Evolutionary conservation across 1,140 invertebrate species (phyloP).

Genomic region (Macrobrachium nipponense): DNA sequence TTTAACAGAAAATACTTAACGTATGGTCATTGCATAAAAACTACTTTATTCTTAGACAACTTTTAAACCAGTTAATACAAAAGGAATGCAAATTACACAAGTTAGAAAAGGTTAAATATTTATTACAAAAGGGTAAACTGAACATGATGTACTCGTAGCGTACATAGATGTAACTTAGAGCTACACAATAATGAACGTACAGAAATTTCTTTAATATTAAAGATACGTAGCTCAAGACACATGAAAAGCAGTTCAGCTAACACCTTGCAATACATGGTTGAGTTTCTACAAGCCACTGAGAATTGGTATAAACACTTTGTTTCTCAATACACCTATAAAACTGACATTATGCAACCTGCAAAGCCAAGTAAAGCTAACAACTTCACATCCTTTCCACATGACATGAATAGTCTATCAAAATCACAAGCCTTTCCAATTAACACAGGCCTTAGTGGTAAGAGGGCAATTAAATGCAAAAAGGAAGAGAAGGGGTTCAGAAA

Average conservation of each 20-base stretch:
- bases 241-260: constrained; percentile 59
- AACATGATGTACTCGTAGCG: constrained; percentile 54
- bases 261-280: constrained; percentile 52
- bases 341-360: constrained; percentile 8
- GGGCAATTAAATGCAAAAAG: too few relatives aligned
- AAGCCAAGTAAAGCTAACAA: not conserved
- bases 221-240: constrained; percentile 49
- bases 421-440: too few relatives aligned
- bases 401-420: too few relatives aligned
- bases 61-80: too few relatives aligned
- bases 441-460: too few relatives aligned
- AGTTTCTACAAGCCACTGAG: constrained; percentile 52
- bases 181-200: constrained; percentile 48
- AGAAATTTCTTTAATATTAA: constrained; percentile 38
- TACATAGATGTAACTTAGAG: constrained; percentile 42
- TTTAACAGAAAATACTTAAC: too few relatives aligned
- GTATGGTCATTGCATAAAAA: too few relatives aligned
- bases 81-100: not conserved
- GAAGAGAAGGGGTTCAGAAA: too few relatives aligned
- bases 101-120: constrained; percentile 60
- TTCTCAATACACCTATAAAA: not conserved
- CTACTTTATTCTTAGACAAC: too few relatives aligned
- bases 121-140: constrained; percentile 62
- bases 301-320: constrained; percentile 13
- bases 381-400: too few relatives aligned